Conservation (phyloP, 2,797 vertebrate species). For the Pseudochaenichthys georgianus region DNA sequence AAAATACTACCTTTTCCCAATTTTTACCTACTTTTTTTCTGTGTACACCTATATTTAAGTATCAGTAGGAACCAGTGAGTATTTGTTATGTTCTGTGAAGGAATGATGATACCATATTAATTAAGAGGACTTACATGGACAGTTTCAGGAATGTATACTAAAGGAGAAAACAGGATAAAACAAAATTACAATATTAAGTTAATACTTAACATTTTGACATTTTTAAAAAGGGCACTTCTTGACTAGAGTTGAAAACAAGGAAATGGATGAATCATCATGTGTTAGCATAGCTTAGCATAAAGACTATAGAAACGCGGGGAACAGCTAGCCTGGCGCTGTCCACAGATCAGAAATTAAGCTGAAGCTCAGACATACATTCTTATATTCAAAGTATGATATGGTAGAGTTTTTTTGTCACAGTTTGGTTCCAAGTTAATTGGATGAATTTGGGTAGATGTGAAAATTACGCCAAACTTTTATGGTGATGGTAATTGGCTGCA, state of each 20-base stretch:
- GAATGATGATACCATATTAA: too few relatives aligned
- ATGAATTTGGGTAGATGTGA: constrained; percentile 18
- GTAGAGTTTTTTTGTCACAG: not conserved
- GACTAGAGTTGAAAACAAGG: not conserved
- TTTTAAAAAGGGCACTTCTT: not conserved
- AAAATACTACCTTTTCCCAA: too few relatives aligned
- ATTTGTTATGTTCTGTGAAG: not conserved
- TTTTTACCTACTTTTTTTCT: too few relatives aligned
- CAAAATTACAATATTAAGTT: not conserved
- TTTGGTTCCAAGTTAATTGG: not conserved
- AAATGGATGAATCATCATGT: not conserved
- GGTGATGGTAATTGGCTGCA: constrained; percentile 27
- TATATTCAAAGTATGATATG: not conserved
- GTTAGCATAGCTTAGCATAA: constrained; percentile 7
- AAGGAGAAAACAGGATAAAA: not conserved
- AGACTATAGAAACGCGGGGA: not conserved
- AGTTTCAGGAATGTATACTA: too few relatives aligned
- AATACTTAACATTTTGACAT: too few relatives aligned
- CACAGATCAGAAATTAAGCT: too few relatives aligned
- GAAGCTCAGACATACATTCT: not conserved
- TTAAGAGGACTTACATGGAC: too few relatives aligned
- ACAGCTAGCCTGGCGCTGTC: not conserved
- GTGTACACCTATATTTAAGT: not conserved
- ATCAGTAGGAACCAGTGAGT: not conserved
- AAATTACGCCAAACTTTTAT: constrained; percentile 8